Evolutionary conservation across 2,888 invertebrate species (phyloP).

Genomic region (Oscheius sp.): DNA sequence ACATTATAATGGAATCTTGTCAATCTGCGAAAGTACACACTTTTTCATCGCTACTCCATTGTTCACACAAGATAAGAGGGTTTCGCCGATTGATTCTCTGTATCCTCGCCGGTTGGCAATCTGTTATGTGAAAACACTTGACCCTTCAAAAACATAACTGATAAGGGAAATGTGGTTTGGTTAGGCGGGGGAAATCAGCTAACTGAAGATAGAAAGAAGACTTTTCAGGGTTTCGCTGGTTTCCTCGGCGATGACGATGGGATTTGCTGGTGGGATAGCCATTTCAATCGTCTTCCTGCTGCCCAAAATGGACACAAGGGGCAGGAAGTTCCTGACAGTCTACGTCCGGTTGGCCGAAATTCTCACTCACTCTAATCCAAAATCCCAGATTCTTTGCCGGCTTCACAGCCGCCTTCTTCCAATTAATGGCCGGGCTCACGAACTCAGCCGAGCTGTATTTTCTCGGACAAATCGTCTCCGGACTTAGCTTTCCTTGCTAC

Average conservation of each 20-base stretch:
- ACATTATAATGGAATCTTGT: too few relatives aligned
- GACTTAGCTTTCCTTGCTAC: constrained; percentile 25
- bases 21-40: too few relatives aligned
- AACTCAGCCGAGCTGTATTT: constrained; percentile 46
- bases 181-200: neutral
- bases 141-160: neutral
- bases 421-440: constrained; percentile 37
- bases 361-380: neutral
- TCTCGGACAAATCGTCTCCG: constrained; percentile 36
- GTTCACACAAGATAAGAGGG: neutral
- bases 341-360: constrained; percentile 37
- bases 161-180: neutral
- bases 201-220: neutral
- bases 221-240: constrained; percentile 44
- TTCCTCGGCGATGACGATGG: constrained; percentile 37
- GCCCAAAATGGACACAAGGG: constrained; percentile 44
- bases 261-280: constrained; percentile 35
- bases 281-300: constrained; percentile 40
- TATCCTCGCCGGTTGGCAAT: neutral
- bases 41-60: neutral
- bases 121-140: constrained; percentile 1
- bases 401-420: constrained; percentile 22
- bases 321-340: constrained; percentile 41
- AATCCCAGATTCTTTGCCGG: constrained; percentile 23
- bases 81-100: neutral